Base-by-base conservation (phyloP, 2,113 vertebrate species). In the Pardalotus punctatus region DNA sequence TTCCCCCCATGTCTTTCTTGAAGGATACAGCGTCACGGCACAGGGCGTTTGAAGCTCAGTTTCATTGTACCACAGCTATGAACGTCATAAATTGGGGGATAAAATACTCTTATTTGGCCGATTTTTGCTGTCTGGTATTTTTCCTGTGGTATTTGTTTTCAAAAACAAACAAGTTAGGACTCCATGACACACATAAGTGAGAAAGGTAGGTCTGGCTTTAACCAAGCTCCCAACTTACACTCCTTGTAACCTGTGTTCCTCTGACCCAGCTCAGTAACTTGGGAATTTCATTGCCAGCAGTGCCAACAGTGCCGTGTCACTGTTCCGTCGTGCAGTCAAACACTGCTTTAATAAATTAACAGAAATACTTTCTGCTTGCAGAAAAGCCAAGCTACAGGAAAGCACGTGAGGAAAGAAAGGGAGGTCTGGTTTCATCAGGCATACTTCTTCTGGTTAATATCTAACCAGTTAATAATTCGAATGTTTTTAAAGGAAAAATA, bases 321-420 rank as follows among this genome's bases (percentile, higher is more conserved):
- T 65, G 57, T 48, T 90, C 47, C 85, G 72, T 88, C 93, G 94
- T 83, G 64, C 35, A 56, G 58, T 53, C 80, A 82, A 95, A 61
- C 21, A 15, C 51, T 51, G 23, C 38, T 88, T 94, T 65, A 77
- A 91, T 94, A 90, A 95, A 67, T 76, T 38, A 88, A 81, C 88
- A 91, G 69, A 80, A 94, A 65, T 67, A n/a, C 8, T 93, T 96
- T 66, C 86, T 85, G 88, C 73, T 94, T 93, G 81, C 73, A 62
- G 40, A 19, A 82, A 57, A 81, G 47, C 74, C 88, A 90, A 79
- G 48, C 69, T 28, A 23, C 25, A 76, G 64, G 33, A 76, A 84
- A 51, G 66, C 72, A 22, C 21, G 10, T 10, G 60, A 80, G 57
- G n/a, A 87, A 81, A 77, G 53, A 42, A 50, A 86, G 45, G 6